These are phyloP conservation scores for Chesias legatella DNA, from an alignment of 2,888 invertebrate species.

Conservation along the genomic window DNA sequence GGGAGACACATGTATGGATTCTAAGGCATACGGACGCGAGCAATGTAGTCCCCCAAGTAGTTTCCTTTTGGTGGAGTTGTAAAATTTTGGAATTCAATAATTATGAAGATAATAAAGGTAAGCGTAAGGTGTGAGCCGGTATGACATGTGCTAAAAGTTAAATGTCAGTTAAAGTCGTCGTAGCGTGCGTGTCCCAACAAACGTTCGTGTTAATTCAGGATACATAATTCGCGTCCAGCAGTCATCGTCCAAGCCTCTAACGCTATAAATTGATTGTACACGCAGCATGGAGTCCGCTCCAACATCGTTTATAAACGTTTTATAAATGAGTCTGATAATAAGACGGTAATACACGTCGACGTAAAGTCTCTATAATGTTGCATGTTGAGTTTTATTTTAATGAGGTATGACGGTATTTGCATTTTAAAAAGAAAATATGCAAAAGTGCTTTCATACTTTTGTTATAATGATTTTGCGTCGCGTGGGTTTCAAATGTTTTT, in stretches of 20 bases:
- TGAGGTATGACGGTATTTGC: slow-evolving; percentile 29
- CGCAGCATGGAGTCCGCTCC: slow-evolving; percentile 61
- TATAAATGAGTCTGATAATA: slow-evolving; percentile 52
- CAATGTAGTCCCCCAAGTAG: too few relatives aligned
- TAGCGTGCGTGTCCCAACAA: background rate
- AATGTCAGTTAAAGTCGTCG: background rate
- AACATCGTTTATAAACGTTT: slow-evolving; percentile 59
- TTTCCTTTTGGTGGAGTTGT: too few relatives aligned
- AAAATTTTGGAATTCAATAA: too few relatives aligned
- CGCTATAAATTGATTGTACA: slow-evolving; percentile 70
- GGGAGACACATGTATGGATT: too few relatives aligned
- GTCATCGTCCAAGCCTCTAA: slow-evolving; percentile 29
- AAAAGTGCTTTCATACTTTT: slow-evolving; percentile 20
- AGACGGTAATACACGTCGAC: slow-evolving; percentile 28
- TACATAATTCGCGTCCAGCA: slow-evolving; percentile 11
- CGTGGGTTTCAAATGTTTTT: too few relatives aligned
- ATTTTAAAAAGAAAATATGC: slow-evolving; percentile 30
- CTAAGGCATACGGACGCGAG: too few relatives aligned
- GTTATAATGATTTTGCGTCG: background rate
- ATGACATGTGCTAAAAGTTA: background rate
- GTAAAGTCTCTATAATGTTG: slow-evolving; percentile 28
- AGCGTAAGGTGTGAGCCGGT: too few relatives aligned
- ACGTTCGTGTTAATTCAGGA: background rate
- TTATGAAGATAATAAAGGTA: too few relatives aligned
- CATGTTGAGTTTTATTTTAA: slow-evolving; percentile 32